Conservation (phyloP, 1,140 invertebrate genomes). For the Monomorium pharaonis region DNA sequence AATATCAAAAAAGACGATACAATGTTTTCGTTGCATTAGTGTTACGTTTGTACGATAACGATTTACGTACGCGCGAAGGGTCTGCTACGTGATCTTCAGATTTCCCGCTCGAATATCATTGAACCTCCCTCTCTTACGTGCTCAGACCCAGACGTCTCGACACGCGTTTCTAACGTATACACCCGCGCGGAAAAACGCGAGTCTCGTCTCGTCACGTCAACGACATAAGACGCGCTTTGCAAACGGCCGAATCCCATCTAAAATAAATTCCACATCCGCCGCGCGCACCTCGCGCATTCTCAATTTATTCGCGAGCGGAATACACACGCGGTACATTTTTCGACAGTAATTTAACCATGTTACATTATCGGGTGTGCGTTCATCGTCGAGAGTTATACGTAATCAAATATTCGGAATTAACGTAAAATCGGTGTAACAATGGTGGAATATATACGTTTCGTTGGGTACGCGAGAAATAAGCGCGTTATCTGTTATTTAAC, state of each 20-base stretch:
- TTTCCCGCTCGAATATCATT: slow-evolving; percentile 26
- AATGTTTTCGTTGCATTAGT: neutral
- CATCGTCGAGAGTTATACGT: neutral
- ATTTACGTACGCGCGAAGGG: neutral
- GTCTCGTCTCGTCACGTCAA: slow-evolving; percentile 14
- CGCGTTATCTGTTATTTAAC: neutral
- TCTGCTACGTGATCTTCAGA: slow-evolving; percentile 19
- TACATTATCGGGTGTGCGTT: neutral
- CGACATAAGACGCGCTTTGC: slow-evolving; percentile 18
- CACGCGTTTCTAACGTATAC: neutral
- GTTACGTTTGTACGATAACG: neutral
- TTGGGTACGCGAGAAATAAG: neutral
- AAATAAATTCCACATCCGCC: slow-evolving; percentile 12
- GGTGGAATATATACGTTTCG: neutral
- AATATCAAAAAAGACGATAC: neutral
- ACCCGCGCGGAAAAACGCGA: slow-evolving; percentile 5
- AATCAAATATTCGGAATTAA: slow-evolving; percentile 12
- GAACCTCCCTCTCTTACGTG: neutral
- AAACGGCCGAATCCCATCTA: neutral
- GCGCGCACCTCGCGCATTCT: neutral
- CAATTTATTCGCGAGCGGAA: neutral
- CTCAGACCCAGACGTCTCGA: slow-evolving; percentile 6
- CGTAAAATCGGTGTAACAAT: neutral
- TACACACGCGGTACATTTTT: neutral
- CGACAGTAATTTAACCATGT: slow-evolving; percentile 10